Percentiles rank a stretch among this genome's conserved stretches.
These are phyloP conservation scores for Nymphalis urticae DNA, from an alignment of 2,888 invertebrate species.

Conservation along the genomic window DNA sequence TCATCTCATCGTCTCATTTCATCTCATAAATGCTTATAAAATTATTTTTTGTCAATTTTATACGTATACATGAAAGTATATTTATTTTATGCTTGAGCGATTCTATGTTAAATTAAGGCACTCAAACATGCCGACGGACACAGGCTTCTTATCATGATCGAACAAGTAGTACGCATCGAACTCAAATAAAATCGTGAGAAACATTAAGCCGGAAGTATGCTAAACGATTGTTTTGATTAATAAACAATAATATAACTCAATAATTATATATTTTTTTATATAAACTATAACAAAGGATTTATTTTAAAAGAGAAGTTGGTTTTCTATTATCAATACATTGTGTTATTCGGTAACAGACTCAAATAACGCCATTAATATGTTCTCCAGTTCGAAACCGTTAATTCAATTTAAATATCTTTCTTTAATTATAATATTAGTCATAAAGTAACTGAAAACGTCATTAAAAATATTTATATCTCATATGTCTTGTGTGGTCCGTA, in stretches of 20 bases:
- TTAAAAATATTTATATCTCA: background rate
- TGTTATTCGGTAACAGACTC: too few species aligned
- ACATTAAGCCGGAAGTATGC: background rate
- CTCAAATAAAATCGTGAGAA: background rate
- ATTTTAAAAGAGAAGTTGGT: too few species aligned
- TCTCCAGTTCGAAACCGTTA: too few species aligned
- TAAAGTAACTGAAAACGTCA: too few species aligned
- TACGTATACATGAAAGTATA: background rate
- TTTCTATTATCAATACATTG: too few species aligned
- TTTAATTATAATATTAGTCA: background rate
- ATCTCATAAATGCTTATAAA: too few species aligned
- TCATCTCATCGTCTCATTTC: too few species aligned
- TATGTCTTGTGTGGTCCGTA: conserved; percentile 13
- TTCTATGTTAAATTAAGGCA: background rate
- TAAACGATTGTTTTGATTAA: background rate
- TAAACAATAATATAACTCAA: too few species aligned
- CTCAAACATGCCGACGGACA: background rate
- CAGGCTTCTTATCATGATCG: background rate
- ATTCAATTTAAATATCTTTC: background rate
- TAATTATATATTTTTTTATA: too few species aligned
- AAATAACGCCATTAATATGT: too few species aligned
- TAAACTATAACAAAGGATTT: too few species aligned
- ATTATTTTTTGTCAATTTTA: too few species aligned
- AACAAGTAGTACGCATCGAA: conserved; percentile 2
- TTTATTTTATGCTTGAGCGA: background rate